phyloP scores from a whole-genome alignment of 2,113 vertebrate genomes.

The Sorex fumeus region DNA sequence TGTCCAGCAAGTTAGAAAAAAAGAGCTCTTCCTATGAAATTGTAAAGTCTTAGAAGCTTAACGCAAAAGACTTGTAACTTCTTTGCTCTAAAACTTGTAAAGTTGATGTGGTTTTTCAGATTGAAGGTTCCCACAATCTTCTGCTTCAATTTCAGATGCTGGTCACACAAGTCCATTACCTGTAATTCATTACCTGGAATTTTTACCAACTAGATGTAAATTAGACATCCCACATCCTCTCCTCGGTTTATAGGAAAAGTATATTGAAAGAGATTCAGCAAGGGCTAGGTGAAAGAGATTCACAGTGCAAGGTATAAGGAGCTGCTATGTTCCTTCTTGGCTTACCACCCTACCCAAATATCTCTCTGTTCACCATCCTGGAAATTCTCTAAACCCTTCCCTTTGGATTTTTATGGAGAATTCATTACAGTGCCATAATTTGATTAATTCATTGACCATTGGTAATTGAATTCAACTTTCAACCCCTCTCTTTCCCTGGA shows the following conservation, averaged over 20 bases:
- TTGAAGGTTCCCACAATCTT: not conserved
- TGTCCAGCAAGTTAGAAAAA: conserved; percentile 45
- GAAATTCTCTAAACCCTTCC: not conserved
- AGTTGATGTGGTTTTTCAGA: conserved; percentile 40
- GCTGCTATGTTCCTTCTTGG: not conserved
- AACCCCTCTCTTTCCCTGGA: not conserved
- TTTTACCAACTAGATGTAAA: not conserved
- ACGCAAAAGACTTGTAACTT: not conserved
- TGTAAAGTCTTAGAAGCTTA: conserved; percentile 34
- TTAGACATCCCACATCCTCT: not conserved
- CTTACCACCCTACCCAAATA: not conserved
- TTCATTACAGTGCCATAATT: not conserved
- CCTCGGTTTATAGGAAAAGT: not conserved
- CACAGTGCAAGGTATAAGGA: not conserved
- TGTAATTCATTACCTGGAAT: not conserved
- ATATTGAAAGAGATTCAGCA: not conserved
- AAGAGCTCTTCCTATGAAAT: conserved; percentile 21
- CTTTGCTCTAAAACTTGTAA: conserved; percentile 27
- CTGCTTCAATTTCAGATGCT: not conserved
- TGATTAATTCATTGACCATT: not conserved
- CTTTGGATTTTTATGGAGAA: not conserved
- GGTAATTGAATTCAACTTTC: not conserved
- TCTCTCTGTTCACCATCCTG: not conserved
- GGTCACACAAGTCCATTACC: not conserved
- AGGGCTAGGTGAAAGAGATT: not conserved